Percentiles rank a stretch among this genome's conserved stretches.
Evolutionary conservation across 2,888 invertebrate genomes (phyloP).

Genomic region (Dinocampus coccinellae): DNA sequence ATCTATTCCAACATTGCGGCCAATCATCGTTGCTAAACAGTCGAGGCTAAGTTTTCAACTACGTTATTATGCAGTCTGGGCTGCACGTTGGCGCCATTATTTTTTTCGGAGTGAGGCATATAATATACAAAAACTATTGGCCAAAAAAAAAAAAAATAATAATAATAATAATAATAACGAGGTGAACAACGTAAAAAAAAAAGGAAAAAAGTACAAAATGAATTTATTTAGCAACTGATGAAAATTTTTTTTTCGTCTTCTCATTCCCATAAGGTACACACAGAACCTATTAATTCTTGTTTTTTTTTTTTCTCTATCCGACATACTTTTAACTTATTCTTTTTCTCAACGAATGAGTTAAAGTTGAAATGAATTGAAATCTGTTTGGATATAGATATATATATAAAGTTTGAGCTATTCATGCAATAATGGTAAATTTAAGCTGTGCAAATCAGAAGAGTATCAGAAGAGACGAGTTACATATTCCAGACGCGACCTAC

Average conservation of each 20-base stretch:
- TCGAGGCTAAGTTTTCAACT: slow-evolving; percentile 44
- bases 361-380: slow-evolving; percentile 12
- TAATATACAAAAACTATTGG: slow-evolving; percentile 20
- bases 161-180: too few relatives aligned
- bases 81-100: slow-evolving; percentile 35
- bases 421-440: slow-evolving; percentile 8
- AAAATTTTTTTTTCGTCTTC: neutral
- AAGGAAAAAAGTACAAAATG: neutral
- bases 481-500: slow-evolving; percentile 14
- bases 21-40: slow-evolving; percentile 52
- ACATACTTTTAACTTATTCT: neutral
- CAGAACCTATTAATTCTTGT: neutral
- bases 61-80: slow-evolving; percentile 52
- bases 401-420: neutral
- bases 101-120: slow-evolving; percentile 22
- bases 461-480: slow-evolving; percentile 1
- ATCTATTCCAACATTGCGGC: slow-evolving; percentile 47
- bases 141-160: neutral
- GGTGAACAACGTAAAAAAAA: neutral
- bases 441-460: slow-evolving; percentile 1
- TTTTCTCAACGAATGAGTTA: neutral
- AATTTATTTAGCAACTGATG: neutral
- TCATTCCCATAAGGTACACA: neutral
- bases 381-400: too few relatives aligned
- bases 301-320: neutral